phyloP scores from a whole-genome alignment of 2,113 vertebrate species.

The Phaetusa simplex region DNA sequence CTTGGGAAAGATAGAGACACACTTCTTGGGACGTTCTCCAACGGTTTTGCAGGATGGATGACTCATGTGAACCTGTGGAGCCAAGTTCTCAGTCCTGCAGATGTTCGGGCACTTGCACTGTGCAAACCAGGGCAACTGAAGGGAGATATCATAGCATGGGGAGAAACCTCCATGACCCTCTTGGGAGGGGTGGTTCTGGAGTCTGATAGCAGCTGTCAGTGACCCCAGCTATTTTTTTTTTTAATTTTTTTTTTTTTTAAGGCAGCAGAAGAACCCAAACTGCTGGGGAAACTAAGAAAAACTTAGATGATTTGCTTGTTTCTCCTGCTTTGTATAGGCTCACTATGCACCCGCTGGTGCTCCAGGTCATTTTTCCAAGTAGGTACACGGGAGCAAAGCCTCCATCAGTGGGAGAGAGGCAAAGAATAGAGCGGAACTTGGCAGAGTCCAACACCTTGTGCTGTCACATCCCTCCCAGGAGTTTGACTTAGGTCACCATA shows the following conservation, averaged over 20 bases:
- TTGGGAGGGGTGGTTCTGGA: slow-evolving; percentile 81
- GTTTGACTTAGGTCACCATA: not conserved
- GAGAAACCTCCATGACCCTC: slow-evolving; percentile 71
- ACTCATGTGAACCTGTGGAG: slow-evolving; percentile 81
- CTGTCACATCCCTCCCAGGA: not conserved
- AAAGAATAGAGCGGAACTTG: not conserved
- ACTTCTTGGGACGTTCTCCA: slow-evolving; percentile 74
- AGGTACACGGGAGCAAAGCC: not conserved
- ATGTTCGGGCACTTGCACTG: slow-evolving; percentile 73
- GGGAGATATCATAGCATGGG: slow-evolving; percentile 83
- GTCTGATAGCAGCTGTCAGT: slow-evolving; percentile 75
- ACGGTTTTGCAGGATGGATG: slow-evolving; percentile 77
- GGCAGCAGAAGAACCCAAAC: not conserved
- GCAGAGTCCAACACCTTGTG: not conserved
- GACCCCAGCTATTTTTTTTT: not conserved
- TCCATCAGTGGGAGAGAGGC: not conserved
- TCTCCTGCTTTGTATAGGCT: not conserved
- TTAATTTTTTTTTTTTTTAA: not conserved
- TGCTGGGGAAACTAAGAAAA: not conserved
- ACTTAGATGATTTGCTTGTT: not conserved
- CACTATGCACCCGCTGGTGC: not conserved
- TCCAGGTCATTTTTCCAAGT: not conserved
- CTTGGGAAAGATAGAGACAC: slow-evolving; percentile 81
- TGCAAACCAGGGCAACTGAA: slow-evolving; percentile 50
- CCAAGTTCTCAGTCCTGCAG: slow-evolving; percentile 63